These are phyloP conservation scores for Turnix velox DNA, from an alignment of 2,113 vertebrate genomes.

Conservation along the genomic window DNA sequence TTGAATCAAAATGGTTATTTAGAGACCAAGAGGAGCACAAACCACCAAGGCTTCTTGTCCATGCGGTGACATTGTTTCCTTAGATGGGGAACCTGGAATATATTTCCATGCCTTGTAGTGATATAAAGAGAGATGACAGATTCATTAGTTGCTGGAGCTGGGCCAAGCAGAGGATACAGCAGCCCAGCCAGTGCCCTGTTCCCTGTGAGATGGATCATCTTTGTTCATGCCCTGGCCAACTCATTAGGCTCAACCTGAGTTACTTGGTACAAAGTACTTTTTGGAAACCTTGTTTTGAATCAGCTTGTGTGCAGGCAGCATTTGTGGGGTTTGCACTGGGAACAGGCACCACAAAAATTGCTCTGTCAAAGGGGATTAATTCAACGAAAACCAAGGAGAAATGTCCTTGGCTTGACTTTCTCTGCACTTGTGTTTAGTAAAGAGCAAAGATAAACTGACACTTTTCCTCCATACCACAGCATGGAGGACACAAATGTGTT, in stretches of 20 bases:
- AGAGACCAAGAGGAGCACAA: background rate
- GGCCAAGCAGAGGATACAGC: slow-evolving; percentile 27
- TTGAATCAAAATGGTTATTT: background rate
- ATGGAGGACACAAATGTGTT: background rate
- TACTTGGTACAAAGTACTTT: background rate
- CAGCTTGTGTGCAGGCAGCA: background rate
- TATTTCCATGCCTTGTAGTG: slow-evolving; percentile 4
- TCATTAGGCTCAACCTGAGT: slow-evolving; percentile 50
- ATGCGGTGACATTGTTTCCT: background rate
- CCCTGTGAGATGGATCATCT: background rate
- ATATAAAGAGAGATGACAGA: slow-evolving; percentile 60
- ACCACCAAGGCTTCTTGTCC: background rate
- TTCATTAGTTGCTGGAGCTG: slow-evolving; percentile 60
- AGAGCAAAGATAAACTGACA: background rate
- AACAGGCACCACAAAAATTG: background rate
- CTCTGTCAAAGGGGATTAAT: background rate
- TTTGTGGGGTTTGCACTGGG: background rate
- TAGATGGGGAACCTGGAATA: background rate
- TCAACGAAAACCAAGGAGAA: background rate
- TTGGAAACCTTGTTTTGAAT: slow-evolving; percentile 7
- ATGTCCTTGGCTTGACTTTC: background rate
- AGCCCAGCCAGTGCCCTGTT: slow-evolving; percentile 13
- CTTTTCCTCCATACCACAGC: background rate
- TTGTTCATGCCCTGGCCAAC: slow-evolving; percentile 54
- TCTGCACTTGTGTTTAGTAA: background rate